Conservation (phyloP, 1,140 invertebrate genomes). For the Drosophila virilis region DNA sequence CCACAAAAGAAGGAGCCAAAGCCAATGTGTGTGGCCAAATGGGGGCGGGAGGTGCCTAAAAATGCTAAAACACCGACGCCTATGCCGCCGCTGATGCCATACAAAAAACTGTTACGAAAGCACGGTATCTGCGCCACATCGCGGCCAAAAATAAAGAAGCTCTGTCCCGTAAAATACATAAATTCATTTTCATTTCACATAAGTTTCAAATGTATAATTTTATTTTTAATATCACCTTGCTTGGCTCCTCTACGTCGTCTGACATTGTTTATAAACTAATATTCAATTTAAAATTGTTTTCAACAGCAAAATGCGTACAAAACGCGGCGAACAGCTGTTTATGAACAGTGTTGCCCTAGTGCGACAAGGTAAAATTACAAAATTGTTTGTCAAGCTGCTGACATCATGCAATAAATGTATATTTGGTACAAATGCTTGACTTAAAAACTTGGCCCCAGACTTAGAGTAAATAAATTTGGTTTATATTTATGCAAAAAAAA, state of each 20-base stretch:
- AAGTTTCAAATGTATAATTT: background rate
- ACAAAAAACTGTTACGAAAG: conserved; percentile 87
- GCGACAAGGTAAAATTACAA: background rate
- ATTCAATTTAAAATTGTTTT: conserved; percentile 19
- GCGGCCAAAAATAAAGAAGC: conserved; percentile 85
- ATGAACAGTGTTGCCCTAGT: conserved; percentile 32
- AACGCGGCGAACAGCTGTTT: conserved; percentile 54
- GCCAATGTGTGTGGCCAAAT: conserved; percentile 85
- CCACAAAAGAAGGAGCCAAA: conserved; percentile 85
- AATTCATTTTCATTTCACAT: background rate
- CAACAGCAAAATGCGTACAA: conserved; percentile 26
- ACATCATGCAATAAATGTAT: background rate
- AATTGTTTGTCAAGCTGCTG: background rate
- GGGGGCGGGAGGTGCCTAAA: conserved; percentile 86
- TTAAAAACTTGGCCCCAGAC: too few species aligned
- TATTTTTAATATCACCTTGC: conserved; percentile 37
- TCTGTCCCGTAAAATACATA: conserved; percentile 28
- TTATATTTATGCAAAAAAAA: too few species aligned
- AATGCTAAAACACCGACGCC: conserved; percentile 86
- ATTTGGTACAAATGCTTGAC: too few species aligned
- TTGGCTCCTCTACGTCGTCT: conserved; percentile 61
- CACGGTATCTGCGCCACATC: conserved; percentile 87
- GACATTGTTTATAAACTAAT: conserved; percentile 39
- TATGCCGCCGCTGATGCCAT: conserved; percentile 86
- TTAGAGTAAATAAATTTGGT: too few species aligned